Base-by-base conservation (phyloP, 2,797 vertebrate genomes). In the Danio kyathit region DNA sequence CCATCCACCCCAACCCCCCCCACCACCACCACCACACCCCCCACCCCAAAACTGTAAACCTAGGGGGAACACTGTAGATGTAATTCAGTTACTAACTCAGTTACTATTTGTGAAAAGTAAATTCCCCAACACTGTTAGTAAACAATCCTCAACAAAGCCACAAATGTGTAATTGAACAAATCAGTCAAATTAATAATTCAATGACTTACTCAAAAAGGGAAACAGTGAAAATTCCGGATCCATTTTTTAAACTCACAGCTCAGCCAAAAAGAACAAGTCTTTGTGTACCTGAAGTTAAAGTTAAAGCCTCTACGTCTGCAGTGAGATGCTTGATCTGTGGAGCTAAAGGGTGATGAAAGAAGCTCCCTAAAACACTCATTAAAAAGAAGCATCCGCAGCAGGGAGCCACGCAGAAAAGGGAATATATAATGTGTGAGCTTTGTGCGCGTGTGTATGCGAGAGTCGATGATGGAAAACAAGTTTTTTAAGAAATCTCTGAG, bases 321-420 rank as follows among this genome's bases (percentile, higher is more conserved):
- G 6, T 19, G 7, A 54, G 14, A n/a, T 6, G 21, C 52, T 52
- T 70, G 48, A 70, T 71, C 51, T 59, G 17, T 21, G 12, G 29
- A 59, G 29, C 63, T n/a, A 49, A 65, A 64, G 56, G 40, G 67
- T n/a, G 51, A 78, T 52, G 46, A 79, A 14, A 54, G 21, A 46
- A 57, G 57, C 29, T 48, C 54, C 60, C 67, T 51, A 41, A 63
- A 67, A 56, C 61, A 41, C 43, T 74, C 19, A 82, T 82, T 74
- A 80, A 83, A 80, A 67, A 64, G 46, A 76, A 29, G 12, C 52
- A 57, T 6, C 5, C 60, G 57, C 81, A 76, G 65, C 41, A 46
- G 81, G 81, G 66, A 56, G 76, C 21, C 49, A 38, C 6, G 11
- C 52, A 76, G 43, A 44, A 52, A 41, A 51, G 38, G 16, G 63